Base-by-base conservation (phyloP, 2,888 invertebrate species). In the Biston stratarius region DNA sequence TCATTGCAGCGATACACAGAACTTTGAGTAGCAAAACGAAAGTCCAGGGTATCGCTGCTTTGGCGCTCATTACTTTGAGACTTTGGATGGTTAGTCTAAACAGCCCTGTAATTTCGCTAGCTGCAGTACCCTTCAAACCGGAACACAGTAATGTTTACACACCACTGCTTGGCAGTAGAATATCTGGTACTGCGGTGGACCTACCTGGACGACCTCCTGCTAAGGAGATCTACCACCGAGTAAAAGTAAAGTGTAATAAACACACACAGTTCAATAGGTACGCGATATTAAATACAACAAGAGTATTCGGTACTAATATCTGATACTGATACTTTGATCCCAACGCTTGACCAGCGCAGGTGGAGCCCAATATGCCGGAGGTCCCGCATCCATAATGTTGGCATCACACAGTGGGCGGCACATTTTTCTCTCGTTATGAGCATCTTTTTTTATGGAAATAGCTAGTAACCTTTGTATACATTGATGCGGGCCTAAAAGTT, bases 361-460 rank as follows among this genome's bases (percentile, higher is more conserved):
- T 80, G 77, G 76, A 67, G 80, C 85, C 82, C 85, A 88, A 86
- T 88, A 86, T 86, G 83, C 81, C 78, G 71, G 74, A 74, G 74
- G 77, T 69, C 80, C 78, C 77, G 77, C 78, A 84, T 83, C 80
- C 79, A 81, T 82, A 83, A 84, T 82, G 77, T 77, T 67, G 75
- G 71, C 76, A 76, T 76, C 78, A 62, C 72, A 74, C 75, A 78
- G 73, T 61, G 64, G 70, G 70, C 67, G 65, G 71, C 62, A 67
- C 70, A 73, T 72, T 72, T 72, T 71, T 72, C 73, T 70, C 70
- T 66, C 70, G 73, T 74, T 74, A 73, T 70, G 73, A 68, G 61
- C 67, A 67, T 73, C 67, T 73, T 72, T 66, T 71, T 70, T 70
- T 64, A 73, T 71, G 67, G 60, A 71, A 71, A 64, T 71, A 64